Evolutionary conservation across 2,888 invertebrate genomes (phyloP), one percentile per base, ranked within the genome.

Genomic region (Ectemnius lituratus): DNA sequence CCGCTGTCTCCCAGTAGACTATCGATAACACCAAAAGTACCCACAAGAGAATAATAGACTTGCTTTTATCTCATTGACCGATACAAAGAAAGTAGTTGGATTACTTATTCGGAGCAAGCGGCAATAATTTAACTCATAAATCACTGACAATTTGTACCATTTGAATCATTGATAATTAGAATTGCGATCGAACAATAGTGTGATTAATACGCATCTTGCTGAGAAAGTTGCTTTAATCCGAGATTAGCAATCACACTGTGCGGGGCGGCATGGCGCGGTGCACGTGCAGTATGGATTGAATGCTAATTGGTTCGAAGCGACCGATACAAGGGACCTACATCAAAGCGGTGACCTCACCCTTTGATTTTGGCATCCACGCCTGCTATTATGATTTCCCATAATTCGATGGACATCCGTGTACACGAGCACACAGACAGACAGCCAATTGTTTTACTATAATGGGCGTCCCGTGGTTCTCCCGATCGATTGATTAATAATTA

Each of bases 231-330:
- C 64, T 74, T 73, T 61, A 37, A 49, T 20, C 61, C 49, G 28
- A 67, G 75, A 75, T 80, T 72, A 75, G 74, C 73, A 82, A 82
- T 82, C 80, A 80, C 74, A 71, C 52, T 52, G 69, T 80, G 78
- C 80, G 71, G 74, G 28, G 67, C 52, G 45, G 58, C 56, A 65
- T 23, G 23, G 23, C 23, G 23, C 23, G 56, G 27, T 61, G 66
- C 23, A 64, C 60, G 47, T 37, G 2, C 23, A 23, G 23, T 23
- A 47, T 52, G n/a, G 52, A 58, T 28, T 37, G 69, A 67, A 82
- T 73, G 71, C 65, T 82, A 82, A 82, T 82, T 75, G 80, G 56
- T 57, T 62, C 62, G 66, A 80, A 78, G 67, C 65, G 68, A 64
- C 63, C 78, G 80, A 82, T 80, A 66, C 71, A 62, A 58, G 60